Evolutionary conservation across 2,888 invertebrate genomes (phyloP).

Genomic region (Polylopha cassiicola): DNA sequence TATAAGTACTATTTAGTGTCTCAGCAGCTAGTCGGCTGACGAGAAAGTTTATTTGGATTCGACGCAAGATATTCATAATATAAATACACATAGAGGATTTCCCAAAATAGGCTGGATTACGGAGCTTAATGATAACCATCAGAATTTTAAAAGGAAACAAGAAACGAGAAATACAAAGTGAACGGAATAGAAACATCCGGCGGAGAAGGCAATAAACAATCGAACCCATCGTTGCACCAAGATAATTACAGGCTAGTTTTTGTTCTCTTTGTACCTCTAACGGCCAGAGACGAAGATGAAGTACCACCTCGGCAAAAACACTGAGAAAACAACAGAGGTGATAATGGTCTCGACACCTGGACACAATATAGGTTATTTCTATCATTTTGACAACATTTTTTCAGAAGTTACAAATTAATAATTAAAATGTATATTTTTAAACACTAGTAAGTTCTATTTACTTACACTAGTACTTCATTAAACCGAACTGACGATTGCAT

Average conservation of each 20-base stretch:
- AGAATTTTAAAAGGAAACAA: constrained; percentile 23
- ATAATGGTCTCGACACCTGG: constrained; percentile 26
- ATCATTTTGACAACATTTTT: constrained; percentile 9
- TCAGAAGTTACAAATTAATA: not conserved
- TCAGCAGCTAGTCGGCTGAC: not conserved
- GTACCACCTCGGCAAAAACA: constrained; percentile 36
- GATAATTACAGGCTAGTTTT: constrained; percentile 49
- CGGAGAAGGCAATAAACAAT: constrained; percentile 63
- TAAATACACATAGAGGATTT: constrained; percentile 4
- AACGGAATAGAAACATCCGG: constrained; percentile 59
- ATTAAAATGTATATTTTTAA: constrained; percentile 1
- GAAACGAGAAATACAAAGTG: constrained; percentile 36
- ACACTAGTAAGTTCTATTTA: constrained; percentile 6
- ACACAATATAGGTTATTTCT: too few relatives aligned
- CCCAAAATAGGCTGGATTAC: constrained; percentile 20
- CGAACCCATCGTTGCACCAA: constrained; percentile 53
- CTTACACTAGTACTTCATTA: constrained; percentile 24
- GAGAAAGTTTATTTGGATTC: not conserved
- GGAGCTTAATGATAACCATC: constrained; percentile 22
- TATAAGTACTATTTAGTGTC: too few relatives aligned
- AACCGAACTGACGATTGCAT: constrained; percentile 25
- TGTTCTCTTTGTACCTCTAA: constrained; percentile 39
- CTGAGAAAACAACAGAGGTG: constrained; percentile 35
- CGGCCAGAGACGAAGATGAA: constrained; percentile 40
- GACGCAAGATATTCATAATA: constrained; percentile 1